phyloP scores from a whole-genome alignment of 2,797 vertebrate species.

The Mormyrops boulengeri region DNA sequence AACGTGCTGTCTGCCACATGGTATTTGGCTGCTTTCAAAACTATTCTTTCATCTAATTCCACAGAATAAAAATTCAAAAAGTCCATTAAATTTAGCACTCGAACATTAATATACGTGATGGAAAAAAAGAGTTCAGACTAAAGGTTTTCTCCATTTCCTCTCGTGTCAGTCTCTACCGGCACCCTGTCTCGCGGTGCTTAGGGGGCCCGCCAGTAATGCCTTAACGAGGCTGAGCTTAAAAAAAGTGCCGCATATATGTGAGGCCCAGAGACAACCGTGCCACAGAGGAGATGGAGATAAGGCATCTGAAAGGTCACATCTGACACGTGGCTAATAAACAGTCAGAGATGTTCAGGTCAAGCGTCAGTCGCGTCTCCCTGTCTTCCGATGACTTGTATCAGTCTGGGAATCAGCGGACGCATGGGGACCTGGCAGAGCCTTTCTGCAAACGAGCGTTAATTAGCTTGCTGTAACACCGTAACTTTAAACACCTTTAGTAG shows the following conservation, averaged over 20 bases:
- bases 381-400: background rate
- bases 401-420: background rate
- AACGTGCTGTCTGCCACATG: background rate
- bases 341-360: constrained; percentile 12
- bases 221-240: background rate
- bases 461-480: background rate
- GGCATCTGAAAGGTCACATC: constrained; percentile 6
- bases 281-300: constrained; percentile 7
- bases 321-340: constrained; percentile 21
- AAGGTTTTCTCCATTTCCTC: background rate
- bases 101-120: background rate
- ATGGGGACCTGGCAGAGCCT: background rate
- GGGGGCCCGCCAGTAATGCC: background rate
- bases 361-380: background rate
- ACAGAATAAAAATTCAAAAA: background rate
- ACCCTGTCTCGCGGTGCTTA: background rate
- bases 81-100: background rate
- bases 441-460: background rate
- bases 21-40: background rate
- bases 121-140: background rate
- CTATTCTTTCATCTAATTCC: background rate
- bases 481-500: background rate
- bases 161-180: background rate
- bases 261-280: background rate
- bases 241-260: background rate